A percentile compares a stretch with the other conserved stretches of the same genome.
phyloP scores from a whole-genome alignment of 2,888 invertebrate genomes.

The Caenorhabditis macrosperma region DNA sequence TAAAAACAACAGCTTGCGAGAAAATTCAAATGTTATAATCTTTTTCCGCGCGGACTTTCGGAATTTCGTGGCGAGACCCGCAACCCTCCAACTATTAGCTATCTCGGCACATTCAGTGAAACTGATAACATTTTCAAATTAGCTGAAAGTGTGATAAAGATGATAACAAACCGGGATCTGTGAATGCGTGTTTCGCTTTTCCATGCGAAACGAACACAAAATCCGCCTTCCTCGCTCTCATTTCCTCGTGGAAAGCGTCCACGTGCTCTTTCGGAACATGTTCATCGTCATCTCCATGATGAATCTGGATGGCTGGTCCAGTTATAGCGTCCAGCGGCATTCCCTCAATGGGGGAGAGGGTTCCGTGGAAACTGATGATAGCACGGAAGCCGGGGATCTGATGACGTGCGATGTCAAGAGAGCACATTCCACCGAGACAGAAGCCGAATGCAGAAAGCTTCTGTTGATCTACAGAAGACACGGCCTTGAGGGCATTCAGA shows the following conservation, averaged over 20 bases:
- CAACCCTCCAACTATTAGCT: no score
- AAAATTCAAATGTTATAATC: no score
- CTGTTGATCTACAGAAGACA: slow-evolving; percentile 5
- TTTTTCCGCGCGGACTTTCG: no score
- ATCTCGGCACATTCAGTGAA: no score
- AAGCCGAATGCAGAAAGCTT: slow-evolving; percentile 19
- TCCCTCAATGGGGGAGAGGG: slow-evolving; percentile 29
- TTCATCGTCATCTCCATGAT: slow-evolving; percentile 75
- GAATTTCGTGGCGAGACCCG: no score
- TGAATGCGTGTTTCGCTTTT: slow-evolving; percentile 74
- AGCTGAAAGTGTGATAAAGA: no score
- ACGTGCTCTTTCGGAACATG: slow-evolving; percentile 68
- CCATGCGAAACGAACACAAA: slow-evolving; percentile 71
- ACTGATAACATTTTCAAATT: no score
- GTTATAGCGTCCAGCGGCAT: background rate
- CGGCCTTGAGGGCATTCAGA: slow-evolving; percentile 53
- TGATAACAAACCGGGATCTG: slow-evolving; percentile 59
- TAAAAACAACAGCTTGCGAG: no score
- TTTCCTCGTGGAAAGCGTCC: slow-evolving; percentile 67
- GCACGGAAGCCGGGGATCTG: slow-evolving; percentile 3
- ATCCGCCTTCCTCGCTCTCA: slow-evolving; percentile 72
- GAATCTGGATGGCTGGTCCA: slow-evolving; percentile 49
- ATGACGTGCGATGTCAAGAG: slow-evolving; percentile 25
- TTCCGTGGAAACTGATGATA: slow-evolving; percentile 34
- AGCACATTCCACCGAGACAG: slow-evolving; percentile 31